Base-by-base conservation (phyloP, 1,140 invertebrate genomes). In the Laodelphax striatellus region DNA sequence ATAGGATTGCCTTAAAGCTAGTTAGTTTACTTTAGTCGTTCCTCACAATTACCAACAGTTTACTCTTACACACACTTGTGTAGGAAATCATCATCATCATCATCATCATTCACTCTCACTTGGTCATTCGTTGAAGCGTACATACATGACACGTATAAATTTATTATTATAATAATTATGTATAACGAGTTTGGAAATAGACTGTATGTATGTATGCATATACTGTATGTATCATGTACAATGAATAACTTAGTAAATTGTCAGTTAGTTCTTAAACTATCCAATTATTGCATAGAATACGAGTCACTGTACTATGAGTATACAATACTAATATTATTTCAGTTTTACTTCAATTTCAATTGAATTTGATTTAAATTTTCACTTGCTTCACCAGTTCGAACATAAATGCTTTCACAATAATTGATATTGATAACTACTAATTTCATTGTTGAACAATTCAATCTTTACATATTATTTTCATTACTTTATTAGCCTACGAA, bases 1-100 rank as follows among this genome's bases (percentile, higher is more conserved):
- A 60, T 60, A 60, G 31, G 58, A 60, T 53, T 60, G 34, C 52
- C 58, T 60, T 60, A 60, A 31, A 60, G 52, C 58, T 60, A 60
- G 24, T 34, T 52, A 53, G 34, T 60, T 38, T 38, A 46, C 34
- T 54, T 31, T 52, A 60, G 50, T 54, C 41, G 16, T 60, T 54
- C 52, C 58, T 16, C 50, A 42, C 58, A 53, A 44, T 46, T 44
- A 44, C 57, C 16, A 50, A 50, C 21, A 50, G 6, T 14, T 50
- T 5, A 17, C 9, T 17, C 21, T 50, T 22, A 50, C 21, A 50
- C 21, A 19, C 6, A 22, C 16, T 19, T 10, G 21, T 50, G 14
- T 11, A 17, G 16, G n/a, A 17, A 19, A 50, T 50, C 16, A 50
- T 50, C 46, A 50, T 50, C 16, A 50, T 50, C 21, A 19, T 9